Conservation (phyloP, 2,113 vertebrate genomes). For the Hippocampus guttulatus region DNA sequence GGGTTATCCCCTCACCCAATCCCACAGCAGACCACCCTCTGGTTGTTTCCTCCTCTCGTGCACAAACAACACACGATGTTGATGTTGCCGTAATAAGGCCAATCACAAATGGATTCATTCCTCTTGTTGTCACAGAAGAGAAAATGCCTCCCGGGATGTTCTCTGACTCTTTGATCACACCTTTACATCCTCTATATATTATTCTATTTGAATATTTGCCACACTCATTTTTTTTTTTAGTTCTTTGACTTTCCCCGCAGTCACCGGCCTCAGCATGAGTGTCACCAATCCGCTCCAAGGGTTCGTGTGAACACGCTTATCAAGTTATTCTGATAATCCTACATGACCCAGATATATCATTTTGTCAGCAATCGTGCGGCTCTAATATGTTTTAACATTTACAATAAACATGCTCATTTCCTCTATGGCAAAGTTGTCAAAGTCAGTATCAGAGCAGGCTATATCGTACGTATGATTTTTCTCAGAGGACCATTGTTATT, state of each 20-base stretch:
- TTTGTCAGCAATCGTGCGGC: not conserved
- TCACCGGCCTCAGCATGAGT: conserved; percentile 4
- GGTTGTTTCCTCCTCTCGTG: conserved; percentile 29
- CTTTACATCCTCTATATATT: conserved; percentile 9
- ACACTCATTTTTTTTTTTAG: not conserved
- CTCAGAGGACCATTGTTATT: not conserved
- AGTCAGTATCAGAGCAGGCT: not conserved
- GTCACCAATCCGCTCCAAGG: conserved; percentile 10
- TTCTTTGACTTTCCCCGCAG: conserved; percentile 18
- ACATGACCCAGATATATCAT: conserved; percentile 22
- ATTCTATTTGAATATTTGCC: not conserved
- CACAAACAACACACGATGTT: conserved; percentile 39
- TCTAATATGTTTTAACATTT: not conserved
- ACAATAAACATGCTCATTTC: not conserved
- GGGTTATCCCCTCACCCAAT: conserved; percentile 52
- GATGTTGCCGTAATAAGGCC: conserved; percentile 40
- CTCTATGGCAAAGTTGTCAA: not conserved
- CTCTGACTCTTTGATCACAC: conserved; percentile 1
- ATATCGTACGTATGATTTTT: not conserved
- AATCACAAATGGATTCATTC: conserved; percentile 33
- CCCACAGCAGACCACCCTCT: conserved; percentile 37
- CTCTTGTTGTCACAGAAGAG: conserved; percentile 26
- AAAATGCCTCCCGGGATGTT: conserved; percentile 20
- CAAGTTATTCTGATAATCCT: conserved; percentile 22
- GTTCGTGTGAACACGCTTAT: conserved; percentile 10